These are phyloP conservation scores for Zaprionus nigranus DNA, from an alignment of 1,140 invertebrate species.

Conservation along the genomic window DNA sequence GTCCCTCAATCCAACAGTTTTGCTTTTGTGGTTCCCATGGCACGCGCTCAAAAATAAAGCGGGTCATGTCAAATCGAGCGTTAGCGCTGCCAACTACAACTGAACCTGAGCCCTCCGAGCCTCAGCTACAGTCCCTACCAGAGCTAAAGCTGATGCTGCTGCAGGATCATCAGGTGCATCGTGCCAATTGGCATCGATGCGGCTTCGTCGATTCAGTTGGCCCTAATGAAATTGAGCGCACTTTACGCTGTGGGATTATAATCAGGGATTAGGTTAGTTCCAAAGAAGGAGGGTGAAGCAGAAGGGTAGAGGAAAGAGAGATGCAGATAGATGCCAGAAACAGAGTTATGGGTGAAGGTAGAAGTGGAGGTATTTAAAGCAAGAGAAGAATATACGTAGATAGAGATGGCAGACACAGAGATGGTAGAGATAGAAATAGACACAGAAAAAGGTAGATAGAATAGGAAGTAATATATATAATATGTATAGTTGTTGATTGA, in stretches of 20 bases:
- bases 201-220: slow-evolving; percentile 41
- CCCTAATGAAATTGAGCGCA: slow-evolving; percentile 49
- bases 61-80: slow-evolving; percentile 61
- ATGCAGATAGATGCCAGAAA: background rate
- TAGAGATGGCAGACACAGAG: no score
- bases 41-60: slow-evolving; percentile 50
- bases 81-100: slow-evolving; percentile 9
- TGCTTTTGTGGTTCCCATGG: slow-evolving; percentile 67
- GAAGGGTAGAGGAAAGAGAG: background rate
- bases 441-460: no score
- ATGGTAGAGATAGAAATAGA: no score
- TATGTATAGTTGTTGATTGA: no score
- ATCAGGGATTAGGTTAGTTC: slow-evolving; percentile 10
- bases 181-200: slow-evolving; percentile 64
- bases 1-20: slow-evolving; percentile 11
- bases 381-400: background rate
- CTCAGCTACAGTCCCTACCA: background rate
- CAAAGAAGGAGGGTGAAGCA: background rate
- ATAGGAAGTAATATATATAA: no score
- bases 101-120: background rate
- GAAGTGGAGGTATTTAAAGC: background rate
- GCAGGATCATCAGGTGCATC: slow-evolving; percentile 23
- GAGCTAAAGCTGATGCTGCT: slow-evolving; percentile 1
- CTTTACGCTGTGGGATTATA: slow-evolving; percentile 8
- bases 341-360: no score